Evolutionary conservation across 2,888 invertebrate species (phyloP).

Genomic region (Axea sp.): DNA sequence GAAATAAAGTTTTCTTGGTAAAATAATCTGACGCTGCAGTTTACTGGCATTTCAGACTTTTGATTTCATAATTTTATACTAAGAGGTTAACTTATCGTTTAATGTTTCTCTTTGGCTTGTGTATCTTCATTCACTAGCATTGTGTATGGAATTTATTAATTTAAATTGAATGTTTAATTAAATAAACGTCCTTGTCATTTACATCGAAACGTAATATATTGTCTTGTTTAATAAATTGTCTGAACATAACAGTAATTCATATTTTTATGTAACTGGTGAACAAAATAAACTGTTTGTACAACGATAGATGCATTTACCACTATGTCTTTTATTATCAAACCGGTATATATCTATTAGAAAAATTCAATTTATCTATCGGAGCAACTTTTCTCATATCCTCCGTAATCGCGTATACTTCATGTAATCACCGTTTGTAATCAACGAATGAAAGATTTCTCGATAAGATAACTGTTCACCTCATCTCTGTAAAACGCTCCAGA

Average conservation of each 20-base stretch:
- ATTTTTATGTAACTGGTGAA: slow-evolving; percentile 10
- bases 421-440: slow-evolving; percentile 59
- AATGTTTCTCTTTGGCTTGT: slow-evolving; percentile 14
- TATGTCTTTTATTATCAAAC: slow-evolving; percentile 9
- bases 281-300: slow-evolving; percentile 21
- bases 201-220: slow-evolving; percentile 2
- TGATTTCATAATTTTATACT: slow-evolving; percentile 11
- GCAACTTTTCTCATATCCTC: slow-evolving; percentile 59
- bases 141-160: slow-evolving; percentile 18
- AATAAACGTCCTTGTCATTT: slow-evolving; percentile 12
- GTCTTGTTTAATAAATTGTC: background rate
- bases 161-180: slow-evolving; percentile 11
- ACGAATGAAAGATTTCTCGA: slow-evolving; percentile 49
- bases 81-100: slow-evolving; percentile 5
- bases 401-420: slow-evolving; percentile 61
- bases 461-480: slow-evolving; percentile 52
- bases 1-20: no score
- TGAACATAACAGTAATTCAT: background rate
- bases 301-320: slow-evolving; percentile 3
- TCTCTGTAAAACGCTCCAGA: slow-evolving; percentile 34
- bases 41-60: no score
- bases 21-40: no score
- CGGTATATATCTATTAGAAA: slow-evolving; percentile 28
- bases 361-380: slow-evolving; percentile 65
- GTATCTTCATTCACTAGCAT: slow-evolving; percentile 3